Percentiles rank a stretch among this genome's conserved stretches.
phyloP scores from a whole-genome alignment of 2,797 vertebrate species.

The Fringilla coelebs region DNA sequence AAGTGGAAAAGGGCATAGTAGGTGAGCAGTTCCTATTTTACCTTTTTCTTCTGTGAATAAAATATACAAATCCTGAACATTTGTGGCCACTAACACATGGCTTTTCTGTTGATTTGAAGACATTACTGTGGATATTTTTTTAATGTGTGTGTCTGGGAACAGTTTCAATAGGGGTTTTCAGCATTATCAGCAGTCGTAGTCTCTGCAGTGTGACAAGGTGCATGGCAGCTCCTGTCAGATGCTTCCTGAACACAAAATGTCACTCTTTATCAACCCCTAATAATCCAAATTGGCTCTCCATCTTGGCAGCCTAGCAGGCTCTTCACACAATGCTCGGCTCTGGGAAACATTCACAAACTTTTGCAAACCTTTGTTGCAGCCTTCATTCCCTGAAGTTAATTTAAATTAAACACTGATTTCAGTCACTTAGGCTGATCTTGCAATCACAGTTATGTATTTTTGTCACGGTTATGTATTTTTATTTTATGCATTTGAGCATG shows the following conservation, averaged over 20 bases:
- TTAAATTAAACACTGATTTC: neutral
- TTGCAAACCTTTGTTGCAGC: neutral
- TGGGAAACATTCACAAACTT: neutral
- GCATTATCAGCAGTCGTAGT: neutral
- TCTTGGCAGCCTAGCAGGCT: neutral
- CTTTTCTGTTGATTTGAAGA: neutral
- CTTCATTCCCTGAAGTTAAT: neutral
- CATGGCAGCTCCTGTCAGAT: neutral
- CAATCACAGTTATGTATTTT: neutral
- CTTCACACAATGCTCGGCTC: neutral
- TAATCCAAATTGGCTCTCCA: constrained; percentile 22
- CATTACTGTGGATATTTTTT: neutral
- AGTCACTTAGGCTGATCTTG: neutral
- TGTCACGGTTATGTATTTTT: neutral
- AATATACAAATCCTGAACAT: neutral
- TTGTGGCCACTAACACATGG: neutral
- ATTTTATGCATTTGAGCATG: neutral
- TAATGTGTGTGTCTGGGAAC: neutral
- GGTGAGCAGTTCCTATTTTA: neutral
- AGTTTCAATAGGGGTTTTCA: neutral
- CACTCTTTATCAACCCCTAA: constrained; percentile 4
- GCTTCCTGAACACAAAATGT: neutral
- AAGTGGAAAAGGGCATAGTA: neutral
- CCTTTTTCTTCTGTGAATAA: neutral
- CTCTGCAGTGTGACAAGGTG: constrained; percentile 19